phyloP scores from a whole-genome alignment of 2,113 vertebrate genomes.

The Clarias batrachus region DNA sequence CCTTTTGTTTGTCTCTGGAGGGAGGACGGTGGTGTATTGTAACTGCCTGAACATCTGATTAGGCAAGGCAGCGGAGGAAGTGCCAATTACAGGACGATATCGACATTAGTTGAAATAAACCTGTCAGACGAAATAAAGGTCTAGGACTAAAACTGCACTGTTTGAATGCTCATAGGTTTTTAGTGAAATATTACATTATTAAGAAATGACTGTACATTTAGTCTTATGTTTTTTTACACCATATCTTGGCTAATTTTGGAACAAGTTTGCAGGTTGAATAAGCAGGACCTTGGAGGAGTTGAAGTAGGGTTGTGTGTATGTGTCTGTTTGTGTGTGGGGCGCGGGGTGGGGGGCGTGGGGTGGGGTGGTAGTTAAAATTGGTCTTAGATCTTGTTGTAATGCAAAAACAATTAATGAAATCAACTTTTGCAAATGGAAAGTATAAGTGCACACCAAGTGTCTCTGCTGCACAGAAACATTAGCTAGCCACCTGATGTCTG shows the following conservation, averaged over 20 bases:
- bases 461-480: neutral
- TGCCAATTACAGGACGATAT: neutral
- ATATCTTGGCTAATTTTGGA: neutral
- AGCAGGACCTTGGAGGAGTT: neutral
- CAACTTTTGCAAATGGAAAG: neutral
- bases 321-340: neutral
- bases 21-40: slow-evolving; percentile 16
- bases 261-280: neutral
- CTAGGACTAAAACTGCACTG: neutral
- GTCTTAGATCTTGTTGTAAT: neutral
- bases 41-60: slow-evolving; percentile 37
- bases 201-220: neutral
- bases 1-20: slow-evolving; percentile 24
- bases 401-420: neutral
- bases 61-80: neutral
- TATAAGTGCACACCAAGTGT: neutral
- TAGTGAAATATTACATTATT: neutral
- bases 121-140: neutral
- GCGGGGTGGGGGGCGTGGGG: too few species aligned
- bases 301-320: neutral
- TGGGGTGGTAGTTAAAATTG: neutral
- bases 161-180: neutral
- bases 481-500: neutral
- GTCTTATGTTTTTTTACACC: neutral
- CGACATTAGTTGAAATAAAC: slow-evolving; percentile 13